Conservation (phyloP, 2,888 invertebrate species). For the Uropetala carovei region DNA sequence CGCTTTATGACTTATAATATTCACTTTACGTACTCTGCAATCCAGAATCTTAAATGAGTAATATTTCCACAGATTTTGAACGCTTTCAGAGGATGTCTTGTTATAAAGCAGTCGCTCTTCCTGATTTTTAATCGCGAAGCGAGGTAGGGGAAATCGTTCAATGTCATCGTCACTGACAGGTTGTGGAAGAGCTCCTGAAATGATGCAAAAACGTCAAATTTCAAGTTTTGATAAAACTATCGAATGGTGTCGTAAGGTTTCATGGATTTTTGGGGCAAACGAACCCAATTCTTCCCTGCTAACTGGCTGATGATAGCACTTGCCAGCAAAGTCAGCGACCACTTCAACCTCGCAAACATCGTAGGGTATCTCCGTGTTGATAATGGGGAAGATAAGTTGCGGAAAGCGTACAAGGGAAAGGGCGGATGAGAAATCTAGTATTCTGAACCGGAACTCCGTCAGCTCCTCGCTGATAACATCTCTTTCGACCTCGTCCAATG, state of each 20-base stretch:
- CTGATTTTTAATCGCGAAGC: background rate
- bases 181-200: background rate
- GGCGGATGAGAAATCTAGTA: constrained; percentile 1
- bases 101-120: background rate
- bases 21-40: background rate
- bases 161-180: background rate
- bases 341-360: constrained; percentile 1
- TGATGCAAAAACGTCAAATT: background rate
- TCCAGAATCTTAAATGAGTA: background rate
- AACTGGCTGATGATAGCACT: background rate
- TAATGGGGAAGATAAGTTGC: background rate
- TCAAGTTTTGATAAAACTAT: too few species aligned
- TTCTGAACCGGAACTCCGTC: background rate
- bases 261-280: background rate
- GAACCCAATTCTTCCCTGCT: background rate
- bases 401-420: background rate
- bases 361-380: background rate
- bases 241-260: too few species aligned
- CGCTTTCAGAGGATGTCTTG: constrained; percentile 25
- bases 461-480: background rate
- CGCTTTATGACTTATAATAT: background rate
- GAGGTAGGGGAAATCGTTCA: background rate
- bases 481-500: background rate
- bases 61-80: constrained; percentile 14
- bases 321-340: constrained; percentile 5